Base-by-base conservation (phyloP, 2,888 invertebrate species). In the Trachelus tabidus region DNA sequence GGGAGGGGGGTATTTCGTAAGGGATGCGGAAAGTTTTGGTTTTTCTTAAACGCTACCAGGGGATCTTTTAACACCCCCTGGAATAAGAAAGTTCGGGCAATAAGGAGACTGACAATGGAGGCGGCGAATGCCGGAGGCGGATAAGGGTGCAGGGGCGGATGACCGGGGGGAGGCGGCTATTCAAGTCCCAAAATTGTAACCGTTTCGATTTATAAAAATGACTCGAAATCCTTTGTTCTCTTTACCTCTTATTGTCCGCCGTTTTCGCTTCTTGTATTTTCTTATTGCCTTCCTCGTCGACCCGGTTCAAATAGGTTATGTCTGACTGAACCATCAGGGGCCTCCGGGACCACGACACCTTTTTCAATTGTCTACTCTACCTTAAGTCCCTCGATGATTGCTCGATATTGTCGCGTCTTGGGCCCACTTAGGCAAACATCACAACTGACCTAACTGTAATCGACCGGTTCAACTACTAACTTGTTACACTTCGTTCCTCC, bases 321-420 rank as follows among this genome's bases (percentile, higher is more conserved):
- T 56, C 56, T 23, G 56, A 56, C 56, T 56, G 56, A 56, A 56
- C 56, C 56, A 56, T 56, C 56, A 0, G 56, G 56, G 23, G 56
- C 56, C 23, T 0, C 56, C 23, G 56, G 56, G 56, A 56, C 56
- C 56, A 56, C 56, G 56, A 56, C 56, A 23, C 56, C 56, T 56
- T 56, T 56, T 23, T 23, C 56, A 56, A 56, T 56, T 56, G 56
- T 56, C 56, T 56, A 23, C 23, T 56, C 23, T 56, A 56, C 56
- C 56, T 56, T 56, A 56, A 23, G 56, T 23, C 76, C 12, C 77
- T 79, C 79, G 75, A 83, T 86, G 77, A 86, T 85, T 83, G 83
- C 82, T 85, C 83, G 75, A 83, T 75, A 85, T 86, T 86, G 82
- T 86, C 56, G 56, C 56, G 56, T 9, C 23, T 23, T 15, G 56